Percentiles rank a stretch among this genome's conserved stretches.
phyloP scores from a whole-genome alignment of 2,113 vertebrate genomes.

The Barbus barbus region DNA sequence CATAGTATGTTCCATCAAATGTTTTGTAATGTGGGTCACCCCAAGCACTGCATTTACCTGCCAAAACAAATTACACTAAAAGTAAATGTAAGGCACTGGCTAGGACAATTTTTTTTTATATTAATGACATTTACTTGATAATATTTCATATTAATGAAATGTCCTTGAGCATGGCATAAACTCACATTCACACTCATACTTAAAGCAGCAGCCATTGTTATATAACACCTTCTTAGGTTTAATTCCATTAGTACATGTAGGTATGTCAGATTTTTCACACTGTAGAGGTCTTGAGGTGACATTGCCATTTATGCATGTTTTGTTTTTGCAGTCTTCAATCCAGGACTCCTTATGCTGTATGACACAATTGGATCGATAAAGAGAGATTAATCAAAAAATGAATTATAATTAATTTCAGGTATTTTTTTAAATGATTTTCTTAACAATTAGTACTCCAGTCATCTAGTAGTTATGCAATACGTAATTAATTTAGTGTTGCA shows the following conservation, averaged over 20 bases:
- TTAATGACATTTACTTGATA: background rate
- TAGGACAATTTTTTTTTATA: background rate
- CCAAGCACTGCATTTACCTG: constrained; percentile 89
- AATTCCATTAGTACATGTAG: constrained; percentile 77
- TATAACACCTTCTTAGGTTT: constrained; percentile 74
- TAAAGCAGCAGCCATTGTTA: constrained; percentile 78
- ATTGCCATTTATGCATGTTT: constrained; percentile 72
- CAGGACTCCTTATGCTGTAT: constrained; percentile 79
- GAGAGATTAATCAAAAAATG: background rate
- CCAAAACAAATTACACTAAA: constrained; percentile 18
- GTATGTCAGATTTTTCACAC: constrained; percentile 63
- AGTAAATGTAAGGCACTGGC: background rate
- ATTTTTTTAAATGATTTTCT: background rate
- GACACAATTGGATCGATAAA: constrained; percentile 51
- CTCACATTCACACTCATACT: constrained; percentile 90
- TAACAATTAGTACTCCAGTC: background rate
- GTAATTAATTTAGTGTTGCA: background rate
- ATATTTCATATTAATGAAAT: background rate
- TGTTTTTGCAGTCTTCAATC: constrained; percentile 74
- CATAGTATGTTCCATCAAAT: constrained; percentile 90
- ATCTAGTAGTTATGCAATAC: background rate
- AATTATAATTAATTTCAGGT: background rate
- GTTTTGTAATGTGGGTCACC: constrained; percentile 88
- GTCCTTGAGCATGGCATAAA: background rate
- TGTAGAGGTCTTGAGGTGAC: constrained; percentile 25